Conservation (phyloP, 1,140 invertebrate genomes). For the Lepidurus packardi region DNA sequence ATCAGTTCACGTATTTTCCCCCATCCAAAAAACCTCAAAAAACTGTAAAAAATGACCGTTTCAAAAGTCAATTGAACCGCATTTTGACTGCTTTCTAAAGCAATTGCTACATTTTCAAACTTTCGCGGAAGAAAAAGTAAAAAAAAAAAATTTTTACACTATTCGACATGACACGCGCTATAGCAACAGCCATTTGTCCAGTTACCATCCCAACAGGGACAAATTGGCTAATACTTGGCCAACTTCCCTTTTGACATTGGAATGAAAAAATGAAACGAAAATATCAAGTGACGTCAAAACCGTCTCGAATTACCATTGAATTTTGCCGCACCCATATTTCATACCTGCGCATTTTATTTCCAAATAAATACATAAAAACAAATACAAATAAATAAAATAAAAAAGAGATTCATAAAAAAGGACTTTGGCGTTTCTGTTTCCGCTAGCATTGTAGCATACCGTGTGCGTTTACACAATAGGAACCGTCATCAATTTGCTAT, state of each 20-base stretch:
- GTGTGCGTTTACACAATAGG: background rate
- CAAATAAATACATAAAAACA: background rate
- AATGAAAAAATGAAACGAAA: background rate
- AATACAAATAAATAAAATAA: background rate
- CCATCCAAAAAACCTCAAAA: background rate
- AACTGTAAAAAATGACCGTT: no score
- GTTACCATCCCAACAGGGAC: background rate
- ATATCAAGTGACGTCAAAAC: constrained; percentile 10
- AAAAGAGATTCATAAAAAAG: background rate
- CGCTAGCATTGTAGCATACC: background rate
- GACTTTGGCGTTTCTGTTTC: background rate
- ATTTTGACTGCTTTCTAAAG: no score
- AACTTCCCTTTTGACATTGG: background rate
- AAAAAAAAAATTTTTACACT: background rate
- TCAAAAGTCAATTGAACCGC: no score
- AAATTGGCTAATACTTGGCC: background rate
- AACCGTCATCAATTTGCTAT: background rate
- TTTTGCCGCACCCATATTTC: constrained; percentile 2
- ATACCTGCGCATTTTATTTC: constrained; percentile 2
- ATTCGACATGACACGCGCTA: background rate
- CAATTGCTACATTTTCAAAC: no score
- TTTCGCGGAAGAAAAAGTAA: background rate
- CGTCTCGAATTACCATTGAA: background rate
- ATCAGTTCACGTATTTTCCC: background rate
- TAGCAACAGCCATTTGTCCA: background rate